phyloP scores from a whole-genome alignment of 2,888 invertebrate genomes.

The Caenorhabditis japonica region DNA sequence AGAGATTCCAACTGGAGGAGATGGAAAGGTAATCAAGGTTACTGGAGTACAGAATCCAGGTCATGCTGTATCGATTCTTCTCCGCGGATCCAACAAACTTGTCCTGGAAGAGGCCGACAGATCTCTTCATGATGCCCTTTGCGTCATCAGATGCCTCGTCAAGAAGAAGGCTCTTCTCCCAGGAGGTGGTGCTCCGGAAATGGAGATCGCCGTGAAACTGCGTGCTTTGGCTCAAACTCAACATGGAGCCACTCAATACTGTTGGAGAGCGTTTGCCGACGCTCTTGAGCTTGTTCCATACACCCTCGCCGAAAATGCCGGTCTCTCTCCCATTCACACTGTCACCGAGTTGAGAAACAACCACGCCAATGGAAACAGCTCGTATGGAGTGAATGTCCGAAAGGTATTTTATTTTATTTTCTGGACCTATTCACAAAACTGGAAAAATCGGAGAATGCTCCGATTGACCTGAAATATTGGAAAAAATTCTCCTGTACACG shows the following conservation, averaged over 20 bases:
- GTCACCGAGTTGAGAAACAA: constrained; percentile 95
- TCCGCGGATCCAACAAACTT: constrained; percentile 90
- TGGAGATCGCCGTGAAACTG: constrained; percentile 89
- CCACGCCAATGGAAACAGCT: constrained; percentile 89
- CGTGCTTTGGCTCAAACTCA: constrained; percentile 85
- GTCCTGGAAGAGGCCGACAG: constrained; percentile 91
- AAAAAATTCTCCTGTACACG: no score
- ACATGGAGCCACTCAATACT: constrained; percentile 93
- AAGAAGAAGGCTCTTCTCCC: constrained; percentile 83
- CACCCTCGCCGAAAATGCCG: constrained; percentile 92
- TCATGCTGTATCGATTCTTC: constrained; percentile 90
- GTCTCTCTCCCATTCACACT: constrained; percentile 91
- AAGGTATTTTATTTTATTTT: constrained; percentile 78
- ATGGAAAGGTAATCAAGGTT: constrained; percentile 89
- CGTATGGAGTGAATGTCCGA: constrained; percentile 94
- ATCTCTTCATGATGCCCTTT: constrained; percentile 91
- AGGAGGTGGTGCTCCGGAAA: constrained; percentile 98
- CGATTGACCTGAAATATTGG: no score
- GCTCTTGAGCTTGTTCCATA: constrained; percentile 90
- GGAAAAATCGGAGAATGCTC: no score
- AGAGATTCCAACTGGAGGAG: constrained; percentile 89
- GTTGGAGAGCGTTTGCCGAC: constrained; percentile 93
- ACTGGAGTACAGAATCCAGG: constrained; percentile 90
- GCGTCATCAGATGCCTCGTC: constrained; percentile 94
- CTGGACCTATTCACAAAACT: no score